Evolutionary conservation across 2,797 vertebrate species (phyloP).

Genomic region (Myotis planiceps): DNA sequence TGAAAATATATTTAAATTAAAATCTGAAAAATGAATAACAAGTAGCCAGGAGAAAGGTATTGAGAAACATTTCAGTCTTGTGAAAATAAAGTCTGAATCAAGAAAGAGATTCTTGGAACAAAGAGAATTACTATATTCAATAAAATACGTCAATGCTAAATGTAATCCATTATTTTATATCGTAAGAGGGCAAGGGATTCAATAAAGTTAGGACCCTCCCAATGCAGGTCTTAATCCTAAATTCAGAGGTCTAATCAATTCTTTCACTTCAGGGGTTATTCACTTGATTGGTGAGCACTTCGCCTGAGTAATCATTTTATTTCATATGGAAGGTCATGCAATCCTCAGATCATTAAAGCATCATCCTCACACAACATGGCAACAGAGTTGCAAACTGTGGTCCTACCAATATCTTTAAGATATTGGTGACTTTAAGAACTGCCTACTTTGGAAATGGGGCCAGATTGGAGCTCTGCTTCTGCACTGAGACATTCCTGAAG

Average conservation of each 20-base stretch:
- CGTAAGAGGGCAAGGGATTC: not conserved
- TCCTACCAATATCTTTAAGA: not conserved
- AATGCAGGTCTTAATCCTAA: not conserved
- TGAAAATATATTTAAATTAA: conserved; percentile 40
- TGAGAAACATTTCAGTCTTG: conserved; percentile 8
- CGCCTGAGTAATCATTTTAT: not conserved
- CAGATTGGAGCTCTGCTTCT: not conserved
- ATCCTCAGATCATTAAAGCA: not conserved
- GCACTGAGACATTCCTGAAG: not conserved
- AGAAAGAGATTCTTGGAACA: not conserved
- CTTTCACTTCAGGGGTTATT: not conserved
- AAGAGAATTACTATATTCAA: conserved; percentile 12
- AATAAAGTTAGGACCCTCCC: not conserved
- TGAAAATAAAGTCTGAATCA: conserved; percentile 10
- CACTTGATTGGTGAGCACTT: not conserved
- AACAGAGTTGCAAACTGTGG: not conserved
- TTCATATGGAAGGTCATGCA: not conserved
- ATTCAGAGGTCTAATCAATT: not conserved
- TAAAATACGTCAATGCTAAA: not conserved
- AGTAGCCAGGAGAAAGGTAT: not conserved
- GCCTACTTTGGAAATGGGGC: not conserved
- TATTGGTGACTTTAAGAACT: not conserved
- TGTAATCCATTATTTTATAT: not conserved
- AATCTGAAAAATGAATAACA: conserved; percentile 31
- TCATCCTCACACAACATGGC: too few species aligned